These are phyloP conservation scores for Pseudopleuronectes americanus DNA, from an alignment of 2,797 vertebrate genomes.

Conservation along the genomic window DNA sequence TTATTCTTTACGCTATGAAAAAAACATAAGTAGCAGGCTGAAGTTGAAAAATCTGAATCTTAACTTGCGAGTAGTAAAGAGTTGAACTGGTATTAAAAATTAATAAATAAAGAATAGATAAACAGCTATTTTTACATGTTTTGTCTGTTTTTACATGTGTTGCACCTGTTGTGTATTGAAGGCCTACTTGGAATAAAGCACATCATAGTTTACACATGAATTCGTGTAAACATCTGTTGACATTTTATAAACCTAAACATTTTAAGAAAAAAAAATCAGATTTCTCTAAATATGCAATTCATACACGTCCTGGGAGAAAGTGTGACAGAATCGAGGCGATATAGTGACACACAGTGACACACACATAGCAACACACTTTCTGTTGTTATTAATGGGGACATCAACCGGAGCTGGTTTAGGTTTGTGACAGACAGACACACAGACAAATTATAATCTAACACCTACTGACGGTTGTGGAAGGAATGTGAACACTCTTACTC, in stretches of 20 bases:
- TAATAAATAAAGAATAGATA: not conserved
- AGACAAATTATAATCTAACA: not conserved
- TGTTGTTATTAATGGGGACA: not conserved
- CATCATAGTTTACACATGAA: too few relatives aligned
- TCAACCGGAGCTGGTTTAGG: not conserved
- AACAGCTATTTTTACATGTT: too few relatives aligned
- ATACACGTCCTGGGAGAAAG: not conserved
- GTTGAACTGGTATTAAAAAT: too few relatives aligned
- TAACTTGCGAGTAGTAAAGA: too few relatives aligned
- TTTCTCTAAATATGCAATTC: not conserved
- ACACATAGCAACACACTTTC: not conserved
- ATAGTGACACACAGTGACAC: too few relatives aligned
- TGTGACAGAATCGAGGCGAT: too few relatives aligned
- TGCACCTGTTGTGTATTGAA: not conserved
- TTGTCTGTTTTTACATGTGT: not conserved
- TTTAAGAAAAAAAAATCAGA: too few relatives aligned
- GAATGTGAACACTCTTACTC: constrained; percentile 11
- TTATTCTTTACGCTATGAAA: too few relatives aligned
- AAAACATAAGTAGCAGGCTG: too few relatives aligned
- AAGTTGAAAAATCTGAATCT: too few relatives aligned
- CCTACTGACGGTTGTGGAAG: constrained; percentile 4
- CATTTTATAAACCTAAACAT: not conserved
- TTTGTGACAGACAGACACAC: not conserved
- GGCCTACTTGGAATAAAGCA: not conserved
- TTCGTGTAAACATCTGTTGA: not conserved